Evolutionary conservation across 2,888 invertebrate genomes (phyloP).

Genomic region (Terebella lapidaria): DNA sequence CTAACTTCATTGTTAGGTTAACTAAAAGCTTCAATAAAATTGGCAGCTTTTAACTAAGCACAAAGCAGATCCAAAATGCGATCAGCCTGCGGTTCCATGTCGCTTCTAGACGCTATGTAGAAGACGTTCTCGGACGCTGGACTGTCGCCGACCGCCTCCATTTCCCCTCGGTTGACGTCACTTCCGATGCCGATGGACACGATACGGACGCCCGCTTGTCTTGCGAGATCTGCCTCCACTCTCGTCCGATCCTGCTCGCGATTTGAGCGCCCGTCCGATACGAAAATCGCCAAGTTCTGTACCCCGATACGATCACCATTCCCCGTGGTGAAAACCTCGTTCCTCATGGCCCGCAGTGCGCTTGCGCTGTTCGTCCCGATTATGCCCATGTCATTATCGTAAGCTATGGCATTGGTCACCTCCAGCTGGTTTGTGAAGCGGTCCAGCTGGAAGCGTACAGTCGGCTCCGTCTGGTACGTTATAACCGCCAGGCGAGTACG

Average conservation of each 20-base stretch:
- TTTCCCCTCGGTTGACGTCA: not conserved
- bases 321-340: not conserved
- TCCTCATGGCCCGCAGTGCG: not conserved
- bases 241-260: not conserved
- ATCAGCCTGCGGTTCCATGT: not conserved
- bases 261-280: slow-evolving; percentile 13
- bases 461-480: not conserved
- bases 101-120: not conserved
- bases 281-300: slow-evolving; percentile 6
- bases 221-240: slow-evolving; percentile 1
- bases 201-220: not conserved
- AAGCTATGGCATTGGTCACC: not conserved
- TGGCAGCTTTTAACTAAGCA: too few species aligned
- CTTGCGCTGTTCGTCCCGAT: not conserved
- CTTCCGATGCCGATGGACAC: slow-evolving; percentile 8
- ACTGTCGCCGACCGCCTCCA: not conserved
- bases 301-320: slow-evolving; percentile 8
- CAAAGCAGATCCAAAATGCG: not conserved
- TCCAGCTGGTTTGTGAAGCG: not conserved
- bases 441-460: slow-evolving; percentile 13
- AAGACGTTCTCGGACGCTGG: not conserved
- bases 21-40: too few species aligned
- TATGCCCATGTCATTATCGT: not conserved
- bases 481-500: not conserved
- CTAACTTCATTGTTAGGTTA: too few species aligned